A percentile compares a stretch with the other conserved stretches of the same genome.
These are phyloP conservation scores for human (Homo sapiens) DNA, from an alignment of 2,113 vertebrate species.

Conservation along the genomic window GRCh38 chr13:113663001-113663500, in stretches of 20 bases:
- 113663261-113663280: too few relatives aligned
- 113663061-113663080: background rate
- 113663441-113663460: background rate
- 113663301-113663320: background rate
- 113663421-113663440: background rate
- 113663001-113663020: background rate
- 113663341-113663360: background rate
- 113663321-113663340: background rate
- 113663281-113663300: background rate
- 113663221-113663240: background rate
- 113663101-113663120: too few relatives aligned
- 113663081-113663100: background rate
- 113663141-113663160: background rate
- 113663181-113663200: rapidly evolving
- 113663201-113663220: background rate
- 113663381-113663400: background rate
- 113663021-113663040: background rate
- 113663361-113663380: background rate
- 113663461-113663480: background rate
- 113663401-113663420: background rate
- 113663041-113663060: background rate
- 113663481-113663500: background rate
- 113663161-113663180: background rate
- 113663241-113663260: background rate
- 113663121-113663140: background rate